A percentile compares a stretch with the other conserved stretches of the same genome.
These are phyloP conservation scores for Argyrosomus regius DNA, from an alignment of 2,797 vertebrate genomes.

Conservation along the genomic window DNA sequence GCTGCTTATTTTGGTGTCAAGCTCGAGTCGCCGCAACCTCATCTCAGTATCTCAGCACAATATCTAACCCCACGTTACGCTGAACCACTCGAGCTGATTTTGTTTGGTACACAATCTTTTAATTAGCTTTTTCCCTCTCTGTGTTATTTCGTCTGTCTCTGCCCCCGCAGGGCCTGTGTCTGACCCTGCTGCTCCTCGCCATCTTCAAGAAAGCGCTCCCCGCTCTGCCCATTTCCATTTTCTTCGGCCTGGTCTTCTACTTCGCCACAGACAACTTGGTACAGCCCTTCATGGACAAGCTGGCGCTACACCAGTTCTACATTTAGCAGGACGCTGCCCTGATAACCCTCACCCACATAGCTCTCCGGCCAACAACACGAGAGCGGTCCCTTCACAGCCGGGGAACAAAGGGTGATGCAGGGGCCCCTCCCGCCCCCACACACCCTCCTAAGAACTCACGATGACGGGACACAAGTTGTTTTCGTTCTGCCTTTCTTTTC, in stretches of 20 bases:
- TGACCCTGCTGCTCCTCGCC: constrained; percentile 96
- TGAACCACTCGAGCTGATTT: constrained; percentile 33
- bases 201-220: constrained; percentile 99
- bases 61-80: constrained; percentile 15
- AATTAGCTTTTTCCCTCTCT: constrained; percentile 8
- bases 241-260: constrained; percentile 98
- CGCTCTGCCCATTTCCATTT: constrained; percentile 98
- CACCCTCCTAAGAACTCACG: constrained; percentile 62
- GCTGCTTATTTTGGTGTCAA: constrained; percentile 50
- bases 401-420: constrained; percentile 53
- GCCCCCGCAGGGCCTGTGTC: constrained; percentile 92
- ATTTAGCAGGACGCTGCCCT: constrained; percentile 87
- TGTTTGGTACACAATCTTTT: constrained; percentile 44
- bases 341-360: constrained; percentile 53
- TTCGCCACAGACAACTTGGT: constrained; percentile 99
- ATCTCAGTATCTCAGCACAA: constrained; percentile 20
- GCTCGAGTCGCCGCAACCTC: constrained; percentile 25
- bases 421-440: constrained; percentile 35
- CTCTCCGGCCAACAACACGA: constrained; percentile 65
- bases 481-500: constrained; percentile 63
- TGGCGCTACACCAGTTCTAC: constrained; percentile 98
- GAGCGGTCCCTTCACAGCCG: constrained; percentile 51
- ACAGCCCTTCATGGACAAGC: constrained; percentile 97
- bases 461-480: constrained; percentile 59
- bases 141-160: constrained; percentile 11